Evolutionary conservation across 2,888 invertebrate species (phyloP).

Genomic region (Chloroclysta siterata): DNA sequence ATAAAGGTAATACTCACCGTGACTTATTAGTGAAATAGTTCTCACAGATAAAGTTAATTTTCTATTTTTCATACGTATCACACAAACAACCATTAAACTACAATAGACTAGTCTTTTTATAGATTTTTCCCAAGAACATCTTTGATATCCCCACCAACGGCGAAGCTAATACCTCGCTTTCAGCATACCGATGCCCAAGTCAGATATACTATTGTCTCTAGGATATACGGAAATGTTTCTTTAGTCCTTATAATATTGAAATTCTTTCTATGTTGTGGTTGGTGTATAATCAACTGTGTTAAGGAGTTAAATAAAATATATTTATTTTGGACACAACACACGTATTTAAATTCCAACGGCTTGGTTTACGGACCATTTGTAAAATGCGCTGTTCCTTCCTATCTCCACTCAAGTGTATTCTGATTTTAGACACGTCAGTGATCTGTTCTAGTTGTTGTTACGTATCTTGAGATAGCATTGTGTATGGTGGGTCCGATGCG

Average conservation of each 20-base stretch:
- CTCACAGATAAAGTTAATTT: too few relatives aligned
- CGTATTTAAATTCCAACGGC: too few relatives aligned
- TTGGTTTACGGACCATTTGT: not conserved
- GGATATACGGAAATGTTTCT: not conserved
- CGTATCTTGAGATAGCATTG: conserved; percentile 69
- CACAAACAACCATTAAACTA: not conserved
- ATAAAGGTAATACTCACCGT: too few relatives aligned
- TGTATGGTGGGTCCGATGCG: conserved; percentile 43
- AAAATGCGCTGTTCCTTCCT: not conserved
- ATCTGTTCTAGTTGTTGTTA: conserved; percentile 56
- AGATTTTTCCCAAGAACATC: conserved; percentile 2
- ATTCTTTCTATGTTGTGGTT: not conserved
- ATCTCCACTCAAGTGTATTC: not conserved
- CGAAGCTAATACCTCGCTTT: not conserved
- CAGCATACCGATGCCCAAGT: not conserved
- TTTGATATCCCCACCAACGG: not conserved
- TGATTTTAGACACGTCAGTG: not conserved
- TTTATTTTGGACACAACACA: not conserved
- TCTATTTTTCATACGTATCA: too few relatives aligned
- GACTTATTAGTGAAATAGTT: too few relatives aligned
- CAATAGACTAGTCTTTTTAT: not conserved
- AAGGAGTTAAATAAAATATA: not conserved
- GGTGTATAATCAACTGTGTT: not conserved
- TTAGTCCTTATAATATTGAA: not conserved
- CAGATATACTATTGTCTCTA: not conserved